A percentile compares a stretch with the other conserved stretches of the same genome.
These are phyloP conservation scores for Eumaeus atala DNA, from an alignment of 1,140 invertebrate genomes.

Conservation along the genomic window DNA sequence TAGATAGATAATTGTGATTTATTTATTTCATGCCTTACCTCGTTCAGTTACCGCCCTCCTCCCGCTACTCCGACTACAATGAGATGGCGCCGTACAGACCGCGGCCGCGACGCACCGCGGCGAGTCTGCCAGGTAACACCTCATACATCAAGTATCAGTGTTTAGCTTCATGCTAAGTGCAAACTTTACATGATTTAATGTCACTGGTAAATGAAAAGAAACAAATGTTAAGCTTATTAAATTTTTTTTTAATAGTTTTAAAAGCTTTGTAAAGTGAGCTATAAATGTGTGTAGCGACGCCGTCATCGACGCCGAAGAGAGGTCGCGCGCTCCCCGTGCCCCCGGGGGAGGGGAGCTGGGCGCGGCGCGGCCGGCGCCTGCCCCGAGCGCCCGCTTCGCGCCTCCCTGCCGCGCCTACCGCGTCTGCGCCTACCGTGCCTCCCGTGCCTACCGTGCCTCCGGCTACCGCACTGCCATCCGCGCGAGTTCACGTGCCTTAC, in stretches of 20 bases:
- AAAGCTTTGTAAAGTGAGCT: no score
- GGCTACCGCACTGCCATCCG: constrained; percentile 19
- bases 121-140: constrained; percentile 57
- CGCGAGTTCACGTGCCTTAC: constrained; percentile 56
- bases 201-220: no score
- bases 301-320: constrained; percentile 63
- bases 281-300: constrained; percentile 41
- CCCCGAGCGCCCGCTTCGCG: constrained; percentile 36
- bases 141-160: no score
- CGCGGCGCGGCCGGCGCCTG: constrained; percentile 42
- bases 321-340: constrained; percentile 56
- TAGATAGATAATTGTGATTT: no score
- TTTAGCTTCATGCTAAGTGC: no score
- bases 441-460: constrained; percentile 15
- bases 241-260: no score
- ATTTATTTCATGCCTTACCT: no score
- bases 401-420: constrained; percentile 23
- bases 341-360: constrained; percentile 49
- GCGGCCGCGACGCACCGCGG: constrained; percentile 54
- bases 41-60: constrained; percentile 49
- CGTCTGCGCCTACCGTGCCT: constrained; percentile 17
- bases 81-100: constrained; percentile 67
- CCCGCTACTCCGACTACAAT: constrained; percentile 62
- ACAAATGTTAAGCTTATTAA: no score
- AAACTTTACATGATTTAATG: no score